A percentile compares a stretch with the other conserved stretches of the same genome.
Conservation (phyloP, 2,797 vertebrate genomes). For the Acrossocheilus wenchowensis region DNA sequence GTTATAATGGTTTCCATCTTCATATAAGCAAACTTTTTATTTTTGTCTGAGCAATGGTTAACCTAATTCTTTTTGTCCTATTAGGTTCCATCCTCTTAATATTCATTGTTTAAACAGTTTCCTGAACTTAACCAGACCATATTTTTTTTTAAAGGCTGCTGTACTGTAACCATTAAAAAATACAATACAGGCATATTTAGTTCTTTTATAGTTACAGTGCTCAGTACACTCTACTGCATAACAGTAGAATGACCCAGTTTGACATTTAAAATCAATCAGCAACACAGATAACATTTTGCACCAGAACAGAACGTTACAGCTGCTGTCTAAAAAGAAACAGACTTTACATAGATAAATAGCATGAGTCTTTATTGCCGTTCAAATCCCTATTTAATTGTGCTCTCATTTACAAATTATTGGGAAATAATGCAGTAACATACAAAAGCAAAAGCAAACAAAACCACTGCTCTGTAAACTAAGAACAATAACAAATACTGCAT, state of each 20-base stretch:
- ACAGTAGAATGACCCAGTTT: slow-evolving; percentile 12
- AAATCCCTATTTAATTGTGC: slow-evolving; percentile 43
- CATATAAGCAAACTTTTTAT: background rate
- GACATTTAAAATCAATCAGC: slow-evolving; percentile 6
- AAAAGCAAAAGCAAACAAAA: slow-evolving; percentile 38
- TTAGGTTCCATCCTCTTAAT: background rate
- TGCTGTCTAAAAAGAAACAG: slow-evolving; percentile 11
- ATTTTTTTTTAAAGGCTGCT: background rate
- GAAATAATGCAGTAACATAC: slow-evolving; percentile 39
- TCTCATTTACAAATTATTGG: slow-evolving; percentile 40
- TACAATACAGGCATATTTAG: background rate
- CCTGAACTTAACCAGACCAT: background rate
- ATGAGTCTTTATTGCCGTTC: slow-evolving; percentile 39
- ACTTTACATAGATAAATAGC: slow-evolving; percentile 41
- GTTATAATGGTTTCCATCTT: background rate
- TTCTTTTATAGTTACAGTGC: background rate
- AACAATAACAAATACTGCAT: slow-evolving; percentile 48
- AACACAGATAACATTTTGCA: background rate
- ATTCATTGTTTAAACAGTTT: background rate
- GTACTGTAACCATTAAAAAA: background rate
- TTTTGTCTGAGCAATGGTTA: background rate
- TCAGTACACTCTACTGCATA: background rate
- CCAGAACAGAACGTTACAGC: background rate
- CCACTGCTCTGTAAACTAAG: slow-evolving; percentile 25
- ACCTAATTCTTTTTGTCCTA: background rate